Conservation (phyloP, 2,113 vertebrate species). For the human (Homo sapiens) region GRCh38 chr18:21520001-21520500, state of each 20-base stretch:
- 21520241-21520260: not conserved
- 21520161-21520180: no score
- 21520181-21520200: no score
- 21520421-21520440: not conserved
- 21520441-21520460: not conserved
- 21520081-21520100: no score
- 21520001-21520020: no score
- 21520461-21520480: constrained; percentile 22
- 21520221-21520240: no score
- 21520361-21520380: not conserved
- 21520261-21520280: constrained; percentile 16
- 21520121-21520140: no score
- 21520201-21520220: no score
- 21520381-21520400: not conserved
- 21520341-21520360: not conserved
- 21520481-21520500: not conserved
- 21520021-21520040: no score
- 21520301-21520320: not conserved
- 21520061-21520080: no score
- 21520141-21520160: no score
- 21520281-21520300: not conserved
- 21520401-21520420: not conserved
- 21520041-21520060: no score
- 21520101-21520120: no score
- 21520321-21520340: not conserved